phyloP scores from a whole-genome alignment of 2,113 vertebrate genomes.

The Lampris incognitus region DNA sequence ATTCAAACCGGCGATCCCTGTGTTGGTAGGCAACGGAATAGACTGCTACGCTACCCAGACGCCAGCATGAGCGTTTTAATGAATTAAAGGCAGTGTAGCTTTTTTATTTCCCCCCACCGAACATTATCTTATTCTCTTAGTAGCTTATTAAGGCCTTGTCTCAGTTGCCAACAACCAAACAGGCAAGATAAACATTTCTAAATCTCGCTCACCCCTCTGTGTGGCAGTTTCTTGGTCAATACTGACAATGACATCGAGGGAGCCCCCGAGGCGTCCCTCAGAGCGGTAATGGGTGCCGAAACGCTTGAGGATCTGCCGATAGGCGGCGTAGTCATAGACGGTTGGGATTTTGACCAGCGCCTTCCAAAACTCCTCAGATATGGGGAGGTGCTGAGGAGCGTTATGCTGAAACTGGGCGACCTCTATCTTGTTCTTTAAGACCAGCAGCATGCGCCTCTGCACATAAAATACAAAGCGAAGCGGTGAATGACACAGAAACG shows the following conservation, averaged over 20 bases:
- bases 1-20: too few species aligned
- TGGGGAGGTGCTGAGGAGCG: slow-evolving; percentile 82
- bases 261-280: slow-evolving; percentile 89
- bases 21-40: too few species aligned
- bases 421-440: slow-evolving; percentile 87
- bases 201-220: slow-evolving; percentile 65
- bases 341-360: slow-evolving; percentile 84
- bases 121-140: too few species aligned
- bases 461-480: not conserved
- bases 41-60: too few species aligned
- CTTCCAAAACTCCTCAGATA: slow-evolving; percentile 89
- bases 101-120: too few species aligned
- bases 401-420: slow-evolving; percentile 89
- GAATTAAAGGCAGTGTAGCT: too few species aligned
- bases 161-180: not conserved
- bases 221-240: slow-evolving; percentile 74
- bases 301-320: slow-evolving; percentile 82
- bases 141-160: not conserved
- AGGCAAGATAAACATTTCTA: not conserved
- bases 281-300: slow-evolving; percentile 91
- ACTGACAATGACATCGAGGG: slow-evolving; percentile 80
- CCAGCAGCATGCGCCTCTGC: slow-evolving; percentile 82
- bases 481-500: too few species aligned
- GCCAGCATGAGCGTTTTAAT: too few species aligned
- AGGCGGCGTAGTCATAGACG: slow-evolving; percentile 84